Evolutionary conservation across 2,797 vertebrate genomes (phyloP).

Genomic region (Leptodactylus fallax): DNA sequence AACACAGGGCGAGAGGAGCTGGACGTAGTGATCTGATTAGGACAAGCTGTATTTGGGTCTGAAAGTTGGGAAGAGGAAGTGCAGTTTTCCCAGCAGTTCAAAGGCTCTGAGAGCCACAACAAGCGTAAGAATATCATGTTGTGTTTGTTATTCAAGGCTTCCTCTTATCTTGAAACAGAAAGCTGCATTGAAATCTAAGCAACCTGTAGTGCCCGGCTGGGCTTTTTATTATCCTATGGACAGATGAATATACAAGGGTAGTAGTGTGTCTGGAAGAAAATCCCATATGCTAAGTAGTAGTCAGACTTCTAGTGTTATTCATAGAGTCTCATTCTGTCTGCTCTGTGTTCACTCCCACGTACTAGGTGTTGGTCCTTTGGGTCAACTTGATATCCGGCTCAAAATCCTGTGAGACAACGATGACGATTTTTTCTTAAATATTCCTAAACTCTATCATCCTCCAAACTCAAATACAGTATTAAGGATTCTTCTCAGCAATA

Average conservation of each 20-base stretch:
- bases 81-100: constrained; percentile 58
- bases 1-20: not conserved
- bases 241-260: not conserved
- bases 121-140: constrained; percentile 55
- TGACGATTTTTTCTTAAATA: not conserved
- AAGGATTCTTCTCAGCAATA: too few species aligned
- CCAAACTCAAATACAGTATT: not conserved
- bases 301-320: not conserved
- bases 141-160: constrained; percentile 51
- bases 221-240: constrained; percentile 42
- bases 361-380: not conserved
- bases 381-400: not conserved
- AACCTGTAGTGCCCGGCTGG: constrained; percentile 28
- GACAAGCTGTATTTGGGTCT: constrained; percentile 35
- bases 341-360: not conserved
- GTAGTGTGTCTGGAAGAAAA: constrained; percentile 8
- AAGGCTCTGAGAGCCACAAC: constrained; percentile 58
- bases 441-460: not conserved
- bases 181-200: constrained; percentile 20
- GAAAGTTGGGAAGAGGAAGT: constrained; percentile 35
- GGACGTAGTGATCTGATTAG: constrained; percentile 42
- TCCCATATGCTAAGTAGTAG: not conserved
- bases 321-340: not conserved
- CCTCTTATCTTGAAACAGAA: constrained; percentile 42
- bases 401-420: not conserved